Base-by-base conservation (phyloP, 2,888 invertebrate species). In the Catocala sponsa region DNA sequence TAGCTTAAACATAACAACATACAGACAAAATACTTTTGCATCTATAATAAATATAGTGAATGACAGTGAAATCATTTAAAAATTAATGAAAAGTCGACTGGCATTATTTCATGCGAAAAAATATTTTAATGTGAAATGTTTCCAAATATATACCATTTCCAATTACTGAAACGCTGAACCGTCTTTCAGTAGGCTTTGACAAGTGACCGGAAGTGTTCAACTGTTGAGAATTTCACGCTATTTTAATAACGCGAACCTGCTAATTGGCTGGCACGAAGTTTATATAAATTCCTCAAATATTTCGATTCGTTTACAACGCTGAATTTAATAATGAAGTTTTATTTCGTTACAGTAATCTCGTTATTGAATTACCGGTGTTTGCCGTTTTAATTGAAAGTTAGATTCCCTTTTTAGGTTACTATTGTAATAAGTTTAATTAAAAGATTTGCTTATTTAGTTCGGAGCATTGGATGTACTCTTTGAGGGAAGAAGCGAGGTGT, bases 121-220 rank as follows among this genome's bases (percentile, higher is more conserved):
- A 25, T 25, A 25, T 25, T 25, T 25, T 25, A 4, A 25, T 25
- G 2, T 25, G 25, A 25, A 25, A 25, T 25, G 25, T 25, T 25
- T 25, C 25, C 25, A 25, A 38, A 12, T 35, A n/a, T 35, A 11
- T 44, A 59, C 41, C 44, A 58, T 65, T 59, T 48, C 43, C 55
- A 59, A 57, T 64, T 63, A 76, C 53, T 61, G 59, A 63, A 69
- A 64, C 44, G 12, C 59, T 56, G 33, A 55, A 63, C 55, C 35
- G 48, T 51, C 13, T 63, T 48, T 52, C 25, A 52, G 49, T 6
- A 44, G 38, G 38, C 74, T 70, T 75, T 74, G 74, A 65, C 64
- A 63, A 12, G 46, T 43, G 64, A 66, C 68, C 64, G 70, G 70
- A 76, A 75, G 53, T 74, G 55, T 65, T 63, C 50, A 59, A 54